phyloP scores from a whole-genome alignment of 2,797 vertebrate genomes.

The Nyctibius grandis region DNA sequence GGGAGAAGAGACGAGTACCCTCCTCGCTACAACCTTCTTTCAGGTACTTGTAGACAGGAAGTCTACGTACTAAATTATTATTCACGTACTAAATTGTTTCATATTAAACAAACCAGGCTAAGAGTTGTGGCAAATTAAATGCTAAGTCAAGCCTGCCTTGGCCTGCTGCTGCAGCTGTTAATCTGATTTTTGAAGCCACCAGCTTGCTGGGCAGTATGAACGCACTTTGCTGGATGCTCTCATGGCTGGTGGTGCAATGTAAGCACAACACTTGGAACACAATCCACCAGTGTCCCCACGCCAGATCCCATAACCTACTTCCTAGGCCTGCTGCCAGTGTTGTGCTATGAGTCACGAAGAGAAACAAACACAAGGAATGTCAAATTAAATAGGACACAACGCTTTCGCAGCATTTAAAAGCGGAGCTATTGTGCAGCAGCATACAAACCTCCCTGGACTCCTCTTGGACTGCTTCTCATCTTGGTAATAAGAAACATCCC shows the following conservation, averaged over 20 bases:
- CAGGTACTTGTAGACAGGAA: too few species aligned
- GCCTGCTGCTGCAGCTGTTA: background rate
- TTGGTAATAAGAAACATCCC: slow-evolving; percentile 34
- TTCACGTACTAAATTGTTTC: background rate
- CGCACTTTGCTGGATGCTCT: slow-evolving; percentile 22
- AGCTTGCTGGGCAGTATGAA: slow-evolving; percentile 1
- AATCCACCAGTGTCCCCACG: slow-evolving; percentile 46
- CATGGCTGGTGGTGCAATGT: slow-evolving; percentile 37
- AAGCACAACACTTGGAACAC: slow-evolving; percentile 51
- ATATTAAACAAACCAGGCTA: background rate
- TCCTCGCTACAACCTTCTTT: too few species aligned
- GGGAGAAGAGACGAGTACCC: too few species aligned
- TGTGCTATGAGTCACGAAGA: slow-evolving; percentile 51
- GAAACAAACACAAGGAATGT: slow-evolving; percentile 40
- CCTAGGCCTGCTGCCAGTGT: slow-evolving; percentile 51
- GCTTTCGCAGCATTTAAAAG: slow-evolving; percentile 24
- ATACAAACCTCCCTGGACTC: background rate
- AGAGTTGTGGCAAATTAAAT: background rate
- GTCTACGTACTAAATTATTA: too few species aligned
- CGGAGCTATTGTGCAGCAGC: background rate
- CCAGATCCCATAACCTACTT: slow-evolving; percentile 50
- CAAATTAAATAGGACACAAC: slow-evolving; percentile 9
- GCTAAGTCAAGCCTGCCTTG: background rate
- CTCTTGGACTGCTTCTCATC: slow-evolving; percentile 22
- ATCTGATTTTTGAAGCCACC: slow-evolving; percentile 24